Conservation (phyloP, 2,113 vertebrate species). For the Lasiurus borealis region DNA sequence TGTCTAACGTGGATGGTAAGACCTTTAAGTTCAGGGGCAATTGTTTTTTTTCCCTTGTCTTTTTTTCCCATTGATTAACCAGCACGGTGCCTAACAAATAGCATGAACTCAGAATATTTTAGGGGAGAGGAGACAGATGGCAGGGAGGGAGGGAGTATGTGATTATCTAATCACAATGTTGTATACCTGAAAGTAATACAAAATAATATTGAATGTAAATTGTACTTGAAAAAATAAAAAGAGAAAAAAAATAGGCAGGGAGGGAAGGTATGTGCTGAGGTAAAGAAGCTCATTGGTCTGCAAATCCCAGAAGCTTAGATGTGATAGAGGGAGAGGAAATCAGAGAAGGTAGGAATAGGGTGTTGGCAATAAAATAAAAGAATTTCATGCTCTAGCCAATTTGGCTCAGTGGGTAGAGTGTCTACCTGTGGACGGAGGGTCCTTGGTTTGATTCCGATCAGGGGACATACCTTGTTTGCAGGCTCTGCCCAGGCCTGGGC, state of each 20-base stretch:
- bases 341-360: neutral
- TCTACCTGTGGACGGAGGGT: too few species aligned
- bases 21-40: neutral
- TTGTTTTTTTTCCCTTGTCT: neutral
- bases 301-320: neutral
- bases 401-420: too few species aligned
- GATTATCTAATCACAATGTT: neutral
- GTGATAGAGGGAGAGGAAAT: neutral
- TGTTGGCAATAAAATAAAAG: neutral
- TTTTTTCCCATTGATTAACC: neutral
- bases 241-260: neutral
- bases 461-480: too few species aligned
- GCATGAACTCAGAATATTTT: neutral
- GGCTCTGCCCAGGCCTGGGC: too few species aligned
- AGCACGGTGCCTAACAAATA: neutral
- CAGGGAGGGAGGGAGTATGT: neutral
- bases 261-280: neutral
- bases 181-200: neutral
- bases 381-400: neutral
- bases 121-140: neutral
- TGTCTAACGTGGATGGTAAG: neutral
- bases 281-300: neutral
- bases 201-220: neutral
- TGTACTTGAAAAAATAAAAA: neutral
- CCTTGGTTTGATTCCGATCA: too few species aligned